phyloP scores from a whole-genome alignment of 37 sponge, comb jelly and placozoan species.

The Hexactinellida sp. region DNA sequence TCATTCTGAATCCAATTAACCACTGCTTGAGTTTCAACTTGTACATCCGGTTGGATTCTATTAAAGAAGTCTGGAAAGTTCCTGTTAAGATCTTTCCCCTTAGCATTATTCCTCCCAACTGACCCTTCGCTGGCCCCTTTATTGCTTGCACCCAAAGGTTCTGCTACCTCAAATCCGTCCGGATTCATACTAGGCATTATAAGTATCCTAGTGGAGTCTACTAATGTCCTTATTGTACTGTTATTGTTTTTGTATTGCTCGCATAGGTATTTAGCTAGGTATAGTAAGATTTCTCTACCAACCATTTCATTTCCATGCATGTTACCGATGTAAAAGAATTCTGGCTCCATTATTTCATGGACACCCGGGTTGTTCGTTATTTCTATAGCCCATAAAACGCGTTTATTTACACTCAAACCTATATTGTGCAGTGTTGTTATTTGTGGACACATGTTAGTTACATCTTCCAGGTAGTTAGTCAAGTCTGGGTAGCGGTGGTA shows the following conservation, averaged over 20 bases:
- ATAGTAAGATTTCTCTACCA: slow-evolving; percentile 81
- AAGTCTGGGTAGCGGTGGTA: slow-evolving; percentile 53
- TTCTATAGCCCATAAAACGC: slow-evolving; percentile 50
- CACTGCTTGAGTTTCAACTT: slow-evolving; percentile 70
- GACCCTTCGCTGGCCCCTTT: not conserved
- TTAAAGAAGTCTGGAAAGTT: slow-evolving; percentile 73
- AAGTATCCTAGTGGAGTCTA: slow-evolving; percentile 76
- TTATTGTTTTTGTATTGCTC: slow-evolving; percentile 49
- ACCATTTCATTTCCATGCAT: slow-evolving; percentile 99
- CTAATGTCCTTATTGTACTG: slow-evolving; percentile 33
- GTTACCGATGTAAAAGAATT: slow-evolving; percentile 89
- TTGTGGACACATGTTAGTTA: slow-evolving; percentile 28
- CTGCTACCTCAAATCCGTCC: slow-evolving; percentile 52
- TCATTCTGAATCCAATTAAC: slow-evolving; percentile 66
- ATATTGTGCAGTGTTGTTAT: slow-evolving; percentile 71
- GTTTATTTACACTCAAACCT: slow-evolving; percentile 46
- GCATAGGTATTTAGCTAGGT: slow-evolving; percentile 60
- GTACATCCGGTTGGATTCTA: not conserved
- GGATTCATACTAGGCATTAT: slow-evolving; percentile 96
- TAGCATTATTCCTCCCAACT: slow-evolving; percentile 66
- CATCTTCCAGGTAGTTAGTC: slow-evolving; percentile 19
- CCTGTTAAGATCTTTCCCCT: slow-evolving; percentile 74
- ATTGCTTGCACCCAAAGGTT: slow-evolving; percentile 31
- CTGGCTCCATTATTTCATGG: slow-evolving; percentile 87
- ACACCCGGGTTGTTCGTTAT: slow-evolving; percentile 71